Base-by-base conservation (phyloP, 2,113 vertebrate species). In the Stigmatopora nigra region DNA sequence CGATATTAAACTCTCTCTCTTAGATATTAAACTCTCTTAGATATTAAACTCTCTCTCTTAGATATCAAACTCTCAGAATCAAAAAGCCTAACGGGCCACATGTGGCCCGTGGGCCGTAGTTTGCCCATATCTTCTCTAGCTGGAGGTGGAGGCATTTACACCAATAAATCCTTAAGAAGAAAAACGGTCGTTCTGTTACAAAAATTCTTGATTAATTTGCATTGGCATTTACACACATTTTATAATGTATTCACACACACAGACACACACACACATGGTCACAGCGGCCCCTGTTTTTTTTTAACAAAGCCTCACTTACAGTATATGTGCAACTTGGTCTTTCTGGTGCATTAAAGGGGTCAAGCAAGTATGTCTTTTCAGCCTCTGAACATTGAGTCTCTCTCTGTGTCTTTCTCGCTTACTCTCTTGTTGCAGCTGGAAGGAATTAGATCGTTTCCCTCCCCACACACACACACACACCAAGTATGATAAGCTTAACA, bases 301-400 rank as follows among this genome's bases (percentile, higher is more conserved):
- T 79, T 83, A 84, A 88, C 81, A 86, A 89, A 82, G 77, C 79
- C 73, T 78, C 79, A 78, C 82, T 86, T 85, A 89, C 87, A 87
- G 85, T 86, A 77, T 63, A 67, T 78, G 77, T 78, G 77, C 78
- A 82, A 82, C 71, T 76, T 53, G 73, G 78, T 67, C 86, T 87
- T 86, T 87, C 87, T 84, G 81, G 64, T 88, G 83, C 83, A 49
- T 87, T 91, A 88, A 89, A 88, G 79, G 86, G 86, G 81, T 75
- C 76, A 82, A 78, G 83, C 88, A 90, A 91, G 90, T 90, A 86
- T 91, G 88, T 90, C 87, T 86, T 87, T 89, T 87, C 82, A 84
- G 69, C 75, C 79, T 65, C 63, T 67, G 70, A 84, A 78, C 66
- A 71, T 69, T 44, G 17, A 13, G 10, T 44, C 58, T 19, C 17